Evolutionary conservation across 2,113 vertebrate species (phyloP).

Genomic region (Thermophis baileyi): DNA sequence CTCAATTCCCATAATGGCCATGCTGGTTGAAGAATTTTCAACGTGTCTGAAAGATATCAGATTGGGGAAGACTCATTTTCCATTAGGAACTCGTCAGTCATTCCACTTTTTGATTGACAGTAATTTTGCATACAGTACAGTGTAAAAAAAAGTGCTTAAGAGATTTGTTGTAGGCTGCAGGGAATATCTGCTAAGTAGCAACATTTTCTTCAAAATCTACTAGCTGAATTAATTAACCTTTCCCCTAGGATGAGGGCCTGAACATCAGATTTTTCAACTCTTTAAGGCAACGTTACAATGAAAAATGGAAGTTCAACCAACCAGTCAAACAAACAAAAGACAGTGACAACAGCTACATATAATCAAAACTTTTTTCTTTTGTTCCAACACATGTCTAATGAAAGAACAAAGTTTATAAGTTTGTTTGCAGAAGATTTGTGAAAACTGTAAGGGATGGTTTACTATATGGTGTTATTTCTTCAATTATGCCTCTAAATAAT

Average conservation of each 20-base stretch:
- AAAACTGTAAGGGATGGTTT: background rate
- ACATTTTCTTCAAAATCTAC: background rate
- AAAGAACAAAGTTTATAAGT: background rate
- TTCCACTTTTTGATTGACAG: constrained; percentile 8
- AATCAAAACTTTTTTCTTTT: background rate
- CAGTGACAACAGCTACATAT: background rate
- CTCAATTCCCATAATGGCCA: background rate
- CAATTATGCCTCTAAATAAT: background rate
- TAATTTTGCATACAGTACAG: background rate
- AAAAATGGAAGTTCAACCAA: constrained; percentile 1
- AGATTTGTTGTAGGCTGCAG: background rate
- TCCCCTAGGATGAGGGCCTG: background rate
- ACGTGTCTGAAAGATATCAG: background rate
- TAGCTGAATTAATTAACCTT: constrained; percentile 7
- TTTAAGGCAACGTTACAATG: background rate
- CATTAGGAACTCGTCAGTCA: background rate
- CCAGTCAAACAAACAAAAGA: constrained; percentile 1
- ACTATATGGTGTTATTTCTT: background rate
- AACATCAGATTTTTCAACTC: background rate
- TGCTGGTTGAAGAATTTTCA: background rate
- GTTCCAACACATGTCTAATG: background rate
- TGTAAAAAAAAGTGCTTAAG: background rate
- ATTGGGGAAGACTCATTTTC: constrained; percentile 1
- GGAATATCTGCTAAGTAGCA: background rate
- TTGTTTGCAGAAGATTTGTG: background rate